A percentile compares a stretch with the other conserved stretches of the same genome.
These are phyloP conservation scores for Rhagophthalmus giganteus DNA, from an alignment of 2,888 invertebrate species.

Conservation along the genomic window DNA sequence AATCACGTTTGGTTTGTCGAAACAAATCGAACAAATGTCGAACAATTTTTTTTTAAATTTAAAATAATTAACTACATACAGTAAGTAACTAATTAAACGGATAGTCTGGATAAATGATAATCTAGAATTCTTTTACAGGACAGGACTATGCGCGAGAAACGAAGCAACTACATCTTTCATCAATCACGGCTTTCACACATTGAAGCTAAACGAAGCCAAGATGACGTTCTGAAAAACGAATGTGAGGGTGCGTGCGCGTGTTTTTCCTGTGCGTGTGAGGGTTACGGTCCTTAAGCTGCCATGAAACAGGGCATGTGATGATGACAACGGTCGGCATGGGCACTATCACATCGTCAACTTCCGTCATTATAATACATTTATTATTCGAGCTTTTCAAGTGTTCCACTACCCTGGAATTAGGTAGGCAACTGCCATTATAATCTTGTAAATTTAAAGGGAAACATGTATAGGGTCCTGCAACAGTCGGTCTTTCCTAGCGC, in stretches of 20 bases:
- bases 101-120: too few relatives aligned
- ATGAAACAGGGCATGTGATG: constrained; percentile 36
- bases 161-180: constrained; percentile 15
- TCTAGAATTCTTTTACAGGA: too few relatives aligned
- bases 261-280: constrained; percentile 35
- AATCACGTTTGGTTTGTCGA: too few relatives aligned
- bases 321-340: constrained; percentile 41
- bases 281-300: constrained; percentile 33
- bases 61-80: too few relatives aligned
- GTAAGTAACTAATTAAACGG: too few relatives aligned
- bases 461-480: too few relatives aligned
- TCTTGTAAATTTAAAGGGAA: too few relatives aligned
- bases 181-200: constrained; percentile 23
- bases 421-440: constrained; percentile 28
- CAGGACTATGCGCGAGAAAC: constrained; percentile 9
- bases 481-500: too few relatives aligned
- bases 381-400: constrained; percentile 28
- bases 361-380: constrained; percentile 35
- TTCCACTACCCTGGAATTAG: constrained; percentile 38
- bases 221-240: constrained; percentile 34
- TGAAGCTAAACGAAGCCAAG: constrained; percentile 34
- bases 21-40: too few relatives aligned
- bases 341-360: constrained; percentile 39
- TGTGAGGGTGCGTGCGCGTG: constrained; percentile 29
- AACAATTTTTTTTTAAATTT: too few relatives aligned